Base-by-base conservation (phyloP, 2,797 vertebrate species). In the Acipenser oxyrinchus region DNA sequence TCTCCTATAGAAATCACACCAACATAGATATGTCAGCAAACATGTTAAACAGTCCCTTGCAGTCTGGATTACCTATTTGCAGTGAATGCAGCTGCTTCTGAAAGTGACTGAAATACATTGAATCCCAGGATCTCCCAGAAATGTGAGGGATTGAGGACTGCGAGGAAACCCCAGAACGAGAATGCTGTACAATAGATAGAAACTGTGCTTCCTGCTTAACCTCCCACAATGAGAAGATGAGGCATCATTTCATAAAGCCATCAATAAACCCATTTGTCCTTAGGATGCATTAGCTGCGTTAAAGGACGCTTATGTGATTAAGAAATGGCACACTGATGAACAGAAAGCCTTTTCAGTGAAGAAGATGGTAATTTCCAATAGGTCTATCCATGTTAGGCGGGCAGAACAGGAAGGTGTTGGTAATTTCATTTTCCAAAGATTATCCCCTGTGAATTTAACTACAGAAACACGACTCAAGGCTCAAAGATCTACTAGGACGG, bases 281-380 rank as follows among this genome's bases (percentile, higher is more conserved):
- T 66, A 60, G 13, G 48, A 66, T 60, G 58, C 55, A 49, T 66
- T 49, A 5, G 10, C n/a, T 49, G 48, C 18, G 48, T 50, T 66
- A 66, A 60, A 15, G 53, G 48, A 66, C 55, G 13, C 15, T 59
- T 59, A 50, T 13, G 55, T 57, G 12, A 60, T 50, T 55, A 55
- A 55, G 13, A 65, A 55, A 55, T 59, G 37, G 60, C 57, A n/a
- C 48, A 5, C 8, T 66, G 53, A 59, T 66, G 58, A 59, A 66
- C 50, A 13, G 8, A 18, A 18, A 18, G 18, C 18, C 18, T 18
- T 18, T 18, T 18, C 18, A 18, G 18, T 18, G 18, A 18, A 18
- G 18, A 18, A 37, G 52, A 66, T 59, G 51, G 37, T n/a, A 11
- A 65, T 66, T 66, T 66, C 37, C n/a, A n/a, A n/a, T n/a, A n/a